phyloP scores from a whole-genome alignment of 2,113 vertebrate species.

The Drymodes brunneopygia region DNA sequence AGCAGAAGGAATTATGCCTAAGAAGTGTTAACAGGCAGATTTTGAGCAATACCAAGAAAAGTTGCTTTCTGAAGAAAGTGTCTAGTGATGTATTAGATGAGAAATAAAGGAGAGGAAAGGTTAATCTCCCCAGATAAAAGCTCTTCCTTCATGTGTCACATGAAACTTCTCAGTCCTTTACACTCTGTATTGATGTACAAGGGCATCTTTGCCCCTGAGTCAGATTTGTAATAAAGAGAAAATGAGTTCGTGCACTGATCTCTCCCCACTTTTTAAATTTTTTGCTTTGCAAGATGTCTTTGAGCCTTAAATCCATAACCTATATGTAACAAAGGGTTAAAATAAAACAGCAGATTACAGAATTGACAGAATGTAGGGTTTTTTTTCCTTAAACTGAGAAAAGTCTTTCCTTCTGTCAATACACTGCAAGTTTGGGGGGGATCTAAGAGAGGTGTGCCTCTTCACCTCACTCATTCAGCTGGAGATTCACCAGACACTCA shows the following conservation, averaged over 20 bases:
- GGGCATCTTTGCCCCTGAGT: background rate
- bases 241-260: background rate
- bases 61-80: background rate
- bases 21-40: background rate
- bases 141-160: background rate
- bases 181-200: background rate
- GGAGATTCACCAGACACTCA: background rate
- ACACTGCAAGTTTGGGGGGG: background rate
- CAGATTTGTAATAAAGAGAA: background rate
- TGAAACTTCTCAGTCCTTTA: background rate
- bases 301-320: background rate
- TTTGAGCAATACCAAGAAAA: background rate
- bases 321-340: background rate
- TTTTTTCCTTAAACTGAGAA: background rate
- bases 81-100: background rate
- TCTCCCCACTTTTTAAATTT: background rate
- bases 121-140: background rate
- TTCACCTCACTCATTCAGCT: background rate
- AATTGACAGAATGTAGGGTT: background rate
- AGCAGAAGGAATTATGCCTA: background rate
- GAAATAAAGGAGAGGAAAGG: background rate
- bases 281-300: background rate
- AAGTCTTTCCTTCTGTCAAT: background rate
- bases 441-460: background rate
- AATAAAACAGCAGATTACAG: background rate